A percentile compares a stretch with the other conserved stretches of the same genome.
phyloP scores from a whole-genome alignment of 1,140 invertebrate genomes.

The Himalopsyche phryganea region DNA sequence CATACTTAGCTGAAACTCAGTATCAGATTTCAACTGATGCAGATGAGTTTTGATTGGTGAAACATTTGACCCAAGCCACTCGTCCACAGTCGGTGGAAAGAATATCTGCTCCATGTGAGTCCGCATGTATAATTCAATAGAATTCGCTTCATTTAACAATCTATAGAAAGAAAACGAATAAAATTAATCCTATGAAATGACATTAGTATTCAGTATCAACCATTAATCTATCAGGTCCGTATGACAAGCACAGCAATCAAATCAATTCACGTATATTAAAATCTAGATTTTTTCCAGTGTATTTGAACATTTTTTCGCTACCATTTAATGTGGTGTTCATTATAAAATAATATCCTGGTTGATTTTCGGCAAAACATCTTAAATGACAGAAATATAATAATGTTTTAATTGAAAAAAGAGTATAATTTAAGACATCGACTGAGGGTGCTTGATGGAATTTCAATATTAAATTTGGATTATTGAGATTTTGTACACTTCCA shows the following conservation, averaged over 20 bases:
- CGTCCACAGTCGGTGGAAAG: conserved; percentile 52
- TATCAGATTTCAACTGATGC: conserved; percentile 49
- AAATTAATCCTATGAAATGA: too few species aligned
- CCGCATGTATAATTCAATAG: conserved; percentile 53
- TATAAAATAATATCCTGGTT: not conserved
- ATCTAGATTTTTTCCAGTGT: too few species aligned
- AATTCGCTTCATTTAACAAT: conserved; percentile 51
- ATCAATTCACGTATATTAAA: too few species aligned
- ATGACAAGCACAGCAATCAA: too few species aligned
- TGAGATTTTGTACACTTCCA: too few species aligned
- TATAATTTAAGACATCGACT: too few species aligned
- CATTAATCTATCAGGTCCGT: too few species aligned
- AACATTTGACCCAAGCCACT: conserved; percentile 56
- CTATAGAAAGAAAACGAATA: conserved; percentile 39
- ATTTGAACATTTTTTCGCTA: too few species aligned
- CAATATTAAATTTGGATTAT: too few species aligned
- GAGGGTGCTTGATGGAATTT: too few species aligned
- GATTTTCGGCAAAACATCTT: not conserved
- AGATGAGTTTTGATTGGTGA: conserved; percentile 52
- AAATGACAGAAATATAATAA: not conserved
- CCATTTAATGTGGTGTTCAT: too few species aligned
- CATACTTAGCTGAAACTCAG: conserved; percentile 50
- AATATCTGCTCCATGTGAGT: conserved; percentile 53
- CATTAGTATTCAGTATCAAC: too few species aligned
- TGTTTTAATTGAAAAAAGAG: not conserved